These are phyloP conservation scores for Semnornis frantzii DNA, from an alignment of 2,113 vertebrate genomes.

Conservation along the genomic window DNA sequence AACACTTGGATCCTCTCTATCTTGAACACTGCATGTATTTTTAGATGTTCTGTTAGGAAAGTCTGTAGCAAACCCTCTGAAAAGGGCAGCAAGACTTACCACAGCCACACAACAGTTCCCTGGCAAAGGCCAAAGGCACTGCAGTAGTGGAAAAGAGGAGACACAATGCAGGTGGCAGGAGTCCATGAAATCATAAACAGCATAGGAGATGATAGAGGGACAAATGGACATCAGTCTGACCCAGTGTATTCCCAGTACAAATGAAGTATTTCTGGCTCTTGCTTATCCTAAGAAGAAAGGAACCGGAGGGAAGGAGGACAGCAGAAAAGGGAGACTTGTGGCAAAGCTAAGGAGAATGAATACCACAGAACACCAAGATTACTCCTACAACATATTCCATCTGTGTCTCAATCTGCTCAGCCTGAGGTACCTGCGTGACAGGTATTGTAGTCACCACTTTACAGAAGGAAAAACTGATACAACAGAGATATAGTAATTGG, in stretches of 20 bases:
- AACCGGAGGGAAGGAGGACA: neutral
- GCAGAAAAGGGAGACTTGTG: neutral
- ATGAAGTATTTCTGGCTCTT: neutral
- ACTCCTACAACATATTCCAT: neutral
- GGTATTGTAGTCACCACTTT: neutral
- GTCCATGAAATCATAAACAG: neutral
- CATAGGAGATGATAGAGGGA: neutral
- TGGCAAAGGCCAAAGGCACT: neutral
- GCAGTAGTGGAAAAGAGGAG: neutral
- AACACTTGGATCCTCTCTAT: fast-evolving
- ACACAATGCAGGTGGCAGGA: neutral
- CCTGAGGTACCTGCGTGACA: neutral
- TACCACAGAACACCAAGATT: neutral
- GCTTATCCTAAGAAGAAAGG: neutral
- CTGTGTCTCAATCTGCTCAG: neutral
- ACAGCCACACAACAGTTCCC: neutral
- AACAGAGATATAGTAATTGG: neutral
- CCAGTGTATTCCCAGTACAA: neutral
- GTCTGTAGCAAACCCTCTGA: neutral
- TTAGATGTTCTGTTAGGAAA: neutral
- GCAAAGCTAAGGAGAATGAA: neutral
- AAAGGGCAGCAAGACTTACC: neutral
- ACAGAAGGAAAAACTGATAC: neutral
- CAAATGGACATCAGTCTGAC: neutral
- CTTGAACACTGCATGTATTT: neutral